These are phyloP conservation scores for Pteronotus mesoamericanus DNA, from an alignment of 2,797 vertebrate species.

Conservation along the genomic window DNA sequence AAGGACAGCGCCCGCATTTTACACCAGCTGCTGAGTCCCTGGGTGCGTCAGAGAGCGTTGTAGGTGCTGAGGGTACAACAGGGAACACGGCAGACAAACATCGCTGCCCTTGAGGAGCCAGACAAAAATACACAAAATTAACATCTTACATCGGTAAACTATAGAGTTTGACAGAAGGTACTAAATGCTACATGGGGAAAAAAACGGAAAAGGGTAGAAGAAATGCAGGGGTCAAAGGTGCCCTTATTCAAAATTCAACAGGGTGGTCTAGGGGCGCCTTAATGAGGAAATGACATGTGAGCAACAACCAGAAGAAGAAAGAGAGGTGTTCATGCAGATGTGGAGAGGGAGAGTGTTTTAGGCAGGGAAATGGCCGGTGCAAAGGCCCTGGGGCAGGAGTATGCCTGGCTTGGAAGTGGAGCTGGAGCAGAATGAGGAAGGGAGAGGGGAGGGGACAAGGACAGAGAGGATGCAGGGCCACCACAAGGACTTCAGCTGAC, in stretches of 20 bases:
- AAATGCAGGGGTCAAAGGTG: background rate
- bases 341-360: background rate
- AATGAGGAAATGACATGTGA: background rate
- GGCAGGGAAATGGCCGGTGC: background rate
- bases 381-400: background rate
- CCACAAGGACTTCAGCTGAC: accelerated
- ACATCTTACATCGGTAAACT: too few species aligned
- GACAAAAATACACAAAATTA: background rate
- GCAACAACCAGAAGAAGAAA: background rate
- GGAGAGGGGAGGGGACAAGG: background rate
- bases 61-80: background rate
- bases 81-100: background rate
- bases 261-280: background rate
- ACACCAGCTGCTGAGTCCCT: accelerated
- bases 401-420: background rate
- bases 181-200: accelerated
- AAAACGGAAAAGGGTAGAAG: too few species aligned
- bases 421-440: too few species aligned
- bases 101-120: background rate
- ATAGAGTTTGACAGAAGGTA: background rate
- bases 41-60: background rate
- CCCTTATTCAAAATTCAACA: too few species aligned
- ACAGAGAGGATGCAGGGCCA: too few species aligned
- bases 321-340: background rate
- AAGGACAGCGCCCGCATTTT: accelerated